A percentile compares a stretch with the other conserved stretches of the same genome.
These are phyloP conservation scores for Clarias batrachus DNA, from an alignment of 2,113 vertebrate species.

Conservation along the genomic window DNA sequence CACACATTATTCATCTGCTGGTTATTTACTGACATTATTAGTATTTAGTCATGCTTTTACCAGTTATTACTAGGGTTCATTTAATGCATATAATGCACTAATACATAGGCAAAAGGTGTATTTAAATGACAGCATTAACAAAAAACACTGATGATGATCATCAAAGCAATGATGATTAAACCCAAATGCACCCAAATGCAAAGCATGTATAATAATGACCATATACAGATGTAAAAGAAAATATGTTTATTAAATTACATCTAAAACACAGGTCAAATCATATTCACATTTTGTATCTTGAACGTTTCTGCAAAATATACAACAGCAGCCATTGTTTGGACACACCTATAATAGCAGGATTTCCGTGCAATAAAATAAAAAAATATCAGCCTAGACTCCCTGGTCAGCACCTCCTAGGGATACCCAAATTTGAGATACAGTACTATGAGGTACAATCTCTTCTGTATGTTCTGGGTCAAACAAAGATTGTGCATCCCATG, in stretches of 20 bases:
- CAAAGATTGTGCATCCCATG: not conserved
- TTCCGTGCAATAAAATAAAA: not conserved
- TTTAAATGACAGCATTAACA: not conserved
- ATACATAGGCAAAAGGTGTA: not conserved
- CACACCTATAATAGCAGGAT: not conserved
- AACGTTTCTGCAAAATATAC: not conserved
- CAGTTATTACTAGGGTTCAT: not conserved
- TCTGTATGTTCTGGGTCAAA: not conserved
- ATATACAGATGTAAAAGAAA: not conserved
- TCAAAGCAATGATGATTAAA: not conserved
- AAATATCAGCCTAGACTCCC: not conserved
- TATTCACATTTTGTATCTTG: not conserved
- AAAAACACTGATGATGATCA: not conserved
- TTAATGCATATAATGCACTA: not conserved
- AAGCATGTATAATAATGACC: not conserved
- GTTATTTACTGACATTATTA: not conserved
- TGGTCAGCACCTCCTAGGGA: not conserved
- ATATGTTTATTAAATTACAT: not conserved
- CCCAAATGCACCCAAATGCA: not conserved
- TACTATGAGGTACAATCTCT: not conserved
- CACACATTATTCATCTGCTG: not conserved
- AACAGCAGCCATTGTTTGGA: not conserved
- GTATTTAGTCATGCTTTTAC: not conserved
- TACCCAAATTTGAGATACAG: not conserved
- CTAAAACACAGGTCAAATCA: not conserved